Conservation (phyloP, 2,113 vertebrate species). For the Bos indicus region DNA sequence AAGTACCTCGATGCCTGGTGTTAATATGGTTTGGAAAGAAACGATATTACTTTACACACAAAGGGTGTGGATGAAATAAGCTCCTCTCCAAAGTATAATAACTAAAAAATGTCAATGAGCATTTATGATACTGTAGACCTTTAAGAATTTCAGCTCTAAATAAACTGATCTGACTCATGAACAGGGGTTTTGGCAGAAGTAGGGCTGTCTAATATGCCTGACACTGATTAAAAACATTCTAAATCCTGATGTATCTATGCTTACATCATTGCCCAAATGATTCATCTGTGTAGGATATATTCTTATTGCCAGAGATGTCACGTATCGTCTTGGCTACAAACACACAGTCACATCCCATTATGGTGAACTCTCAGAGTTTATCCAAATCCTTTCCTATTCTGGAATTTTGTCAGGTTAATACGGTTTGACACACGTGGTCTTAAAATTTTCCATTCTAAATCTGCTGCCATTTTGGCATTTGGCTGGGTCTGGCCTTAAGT, state of each 20-base stretch:
- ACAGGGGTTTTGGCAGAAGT: slow-evolving; percentile 59
- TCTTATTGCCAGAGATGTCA: slow-evolving; percentile 67
- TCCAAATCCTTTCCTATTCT: slow-evolving; percentile 63
- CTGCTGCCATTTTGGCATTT: slow-evolving; percentile 63
- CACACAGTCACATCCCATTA: slow-evolving; percentile 59
- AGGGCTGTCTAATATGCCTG: slow-evolving; percentile 41
- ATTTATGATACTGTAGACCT: slow-evolving; percentile 39
- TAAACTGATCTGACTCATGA: slow-evolving; percentile 58
- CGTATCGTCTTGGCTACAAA: slow-evolving; percentile 57
- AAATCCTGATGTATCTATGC: slow-evolving; percentile 61
- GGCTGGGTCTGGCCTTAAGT: slow-evolving; percentile 51
- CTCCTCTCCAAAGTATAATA: slow-evolving; percentile 42
- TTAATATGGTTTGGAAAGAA: slow-evolving; percentile 35
- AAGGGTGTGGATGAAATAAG: slow-evolving; percentile 7
- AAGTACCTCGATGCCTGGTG: slow-evolving; percentile 21
- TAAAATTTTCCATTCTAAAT: slow-evolving; percentile 70
- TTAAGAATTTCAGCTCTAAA: slow-evolving; percentile 59
- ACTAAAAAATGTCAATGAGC: slow-evolving; percentile 46
- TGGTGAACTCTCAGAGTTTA: slow-evolving; percentile 57
- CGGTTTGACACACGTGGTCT: slow-evolving; percentile 51
- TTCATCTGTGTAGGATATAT: slow-evolving; percentile 65
- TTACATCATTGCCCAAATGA: slow-evolving; percentile 68
- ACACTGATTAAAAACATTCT: slow-evolving; percentile 62
- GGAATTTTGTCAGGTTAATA: slow-evolving; percentile 64
- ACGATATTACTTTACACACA: slow-evolving; percentile 10